Conservation (phyloP, 2,888 invertebrate species). For the Lasioglossum zephyrum region DNA sequence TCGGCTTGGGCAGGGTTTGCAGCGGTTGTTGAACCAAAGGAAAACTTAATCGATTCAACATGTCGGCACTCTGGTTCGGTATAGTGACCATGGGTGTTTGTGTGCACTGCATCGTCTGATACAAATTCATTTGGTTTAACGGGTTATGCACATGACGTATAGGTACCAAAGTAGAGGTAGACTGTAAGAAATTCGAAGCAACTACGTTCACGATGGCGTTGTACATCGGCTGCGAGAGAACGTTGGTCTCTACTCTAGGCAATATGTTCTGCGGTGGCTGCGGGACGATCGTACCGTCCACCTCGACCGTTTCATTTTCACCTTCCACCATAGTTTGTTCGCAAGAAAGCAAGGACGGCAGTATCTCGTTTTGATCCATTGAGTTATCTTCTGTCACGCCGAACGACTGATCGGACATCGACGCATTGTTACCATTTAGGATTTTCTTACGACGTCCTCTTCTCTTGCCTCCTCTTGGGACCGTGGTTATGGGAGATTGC, state of each 20-base stretch:
- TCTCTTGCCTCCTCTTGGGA: slow-evolving; percentile 42
- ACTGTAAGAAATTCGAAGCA: slow-evolving; percentile 37
- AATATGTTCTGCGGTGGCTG: background rate
- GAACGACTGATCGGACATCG: background rate
- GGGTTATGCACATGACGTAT: background rate
- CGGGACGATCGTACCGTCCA: slow-evolving; percentile 9
- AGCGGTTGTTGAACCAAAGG: slow-evolving; percentile 18
- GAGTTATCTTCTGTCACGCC: slow-evolving; percentile 19
- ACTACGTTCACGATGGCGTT: slow-evolving; percentile 45
- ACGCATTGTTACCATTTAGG: background rate
- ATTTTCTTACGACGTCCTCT: slow-evolving; percentile 28
- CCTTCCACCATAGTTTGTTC: slow-evolving; percentile 79
- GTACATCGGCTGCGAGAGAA: slow-evolving; percentile 20
- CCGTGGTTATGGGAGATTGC: background rate
- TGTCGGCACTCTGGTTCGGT: slow-evolving; percentile 47
- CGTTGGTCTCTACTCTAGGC: slow-evolving; percentile 15
- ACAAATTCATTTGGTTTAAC: slow-evolving; percentile 21
- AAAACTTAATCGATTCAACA: slow-evolving; percentile 29
- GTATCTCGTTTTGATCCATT: slow-evolving; percentile 15
- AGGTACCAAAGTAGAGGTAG: slow-evolving; percentile 16
- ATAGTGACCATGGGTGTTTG: slow-evolving; percentile 66
- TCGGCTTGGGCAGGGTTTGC: background rate
- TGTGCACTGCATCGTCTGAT: slow-evolving; percentile 16
- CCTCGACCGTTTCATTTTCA: slow-evolving; percentile 64
- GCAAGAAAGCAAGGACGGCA: slow-evolving; percentile 67